Evolutionary conservation across 35 echinoderm and acorn worm species (phyloP).

Genomic region (Lytechinus variegatus): DNA sequence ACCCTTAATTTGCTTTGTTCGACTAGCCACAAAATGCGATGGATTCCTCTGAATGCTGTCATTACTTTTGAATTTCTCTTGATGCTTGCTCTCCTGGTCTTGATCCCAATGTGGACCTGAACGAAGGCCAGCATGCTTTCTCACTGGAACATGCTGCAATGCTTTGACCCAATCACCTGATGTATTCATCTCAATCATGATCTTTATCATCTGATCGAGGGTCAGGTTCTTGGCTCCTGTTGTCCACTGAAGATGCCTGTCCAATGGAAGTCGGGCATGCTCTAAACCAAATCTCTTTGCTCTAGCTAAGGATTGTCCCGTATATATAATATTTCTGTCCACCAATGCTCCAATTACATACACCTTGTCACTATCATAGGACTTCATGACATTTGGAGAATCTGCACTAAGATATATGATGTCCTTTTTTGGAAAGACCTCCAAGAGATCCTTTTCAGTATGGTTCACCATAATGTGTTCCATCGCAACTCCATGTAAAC

Average conservation of each 20-base stretch:
- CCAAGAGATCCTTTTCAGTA: constrained; percentile 71
- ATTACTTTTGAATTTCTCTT: not conserved
- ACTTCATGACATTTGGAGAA: constrained; percentile 78
- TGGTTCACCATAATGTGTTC: constrained; percentile 75
- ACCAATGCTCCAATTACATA: constrained; percentile 86
- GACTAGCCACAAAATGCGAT: constrained; percentile 51
- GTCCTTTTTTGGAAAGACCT: constrained; percentile 79
- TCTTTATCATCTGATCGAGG: constrained; percentile 78
- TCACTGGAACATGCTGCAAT: constrained; percentile 70
- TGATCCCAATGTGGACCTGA: not conserved
- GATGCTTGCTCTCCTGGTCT: not conserved
- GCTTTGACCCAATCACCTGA: constrained; percentile 78
- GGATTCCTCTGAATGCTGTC: constrained; percentile 37
- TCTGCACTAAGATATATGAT: constrained; percentile 85
- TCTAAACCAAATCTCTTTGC: constrained; percentile 69
- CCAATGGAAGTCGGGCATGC: constrained; percentile 82
- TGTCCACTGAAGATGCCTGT: constrained; percentile 79
- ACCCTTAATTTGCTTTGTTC: constrained; percentile 17
- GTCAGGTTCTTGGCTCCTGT: constrained; percentile 78
- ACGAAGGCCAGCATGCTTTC: constrained; percentile 63
- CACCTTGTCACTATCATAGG: constrained; percentile 73
- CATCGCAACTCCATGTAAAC: constrained; percentile 24
- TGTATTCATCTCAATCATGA: constrained; percentile 70
- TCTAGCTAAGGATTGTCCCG: constrained; percentile 69
- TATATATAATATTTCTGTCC: constrained; percentile 54